Conservation (phyloP, 2,797 vertebrate genomes). For the Aphelocoma californica region DNA sequence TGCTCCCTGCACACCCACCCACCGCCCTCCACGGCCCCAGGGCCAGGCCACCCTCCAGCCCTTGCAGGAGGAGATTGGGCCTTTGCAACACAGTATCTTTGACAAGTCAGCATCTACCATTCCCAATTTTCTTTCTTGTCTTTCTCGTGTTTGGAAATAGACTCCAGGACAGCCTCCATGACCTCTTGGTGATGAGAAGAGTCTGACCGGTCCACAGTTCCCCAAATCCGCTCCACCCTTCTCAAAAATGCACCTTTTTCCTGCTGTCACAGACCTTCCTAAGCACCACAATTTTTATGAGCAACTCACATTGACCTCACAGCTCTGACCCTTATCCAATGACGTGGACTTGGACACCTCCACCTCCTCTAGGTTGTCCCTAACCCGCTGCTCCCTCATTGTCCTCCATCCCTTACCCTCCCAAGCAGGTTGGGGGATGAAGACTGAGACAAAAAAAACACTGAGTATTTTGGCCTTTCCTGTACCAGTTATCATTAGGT, state of each 20-base stretch:
- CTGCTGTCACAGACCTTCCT: background rate
- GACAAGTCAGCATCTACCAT: background rate
- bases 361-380: background rate
- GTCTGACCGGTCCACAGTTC: accelerated
- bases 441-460: background rate
- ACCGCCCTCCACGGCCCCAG: accelerated
- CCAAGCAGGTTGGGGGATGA: background rate
- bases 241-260: background rate
- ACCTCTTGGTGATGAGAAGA: background rate
- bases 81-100: background rate
- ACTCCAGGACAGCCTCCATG: background rate
- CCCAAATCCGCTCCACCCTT: background rate
- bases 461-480: accelerated
- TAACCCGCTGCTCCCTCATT: accelerated
- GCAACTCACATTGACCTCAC: background rate
- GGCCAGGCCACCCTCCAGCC: background rate
- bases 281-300: background rate
- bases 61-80: background rate
- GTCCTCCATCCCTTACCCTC: background rate
- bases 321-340: background rate
- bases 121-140: background rate
- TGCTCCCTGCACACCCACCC: background rate
- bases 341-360: accelerated
- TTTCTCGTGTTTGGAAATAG: accelerated
- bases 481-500: background rate